These are phyloP conservation scores for Heterodera carotae DNA, from an alignment of 1,140 invertebrate genomes.

Conservation along the genomic window DNA sequence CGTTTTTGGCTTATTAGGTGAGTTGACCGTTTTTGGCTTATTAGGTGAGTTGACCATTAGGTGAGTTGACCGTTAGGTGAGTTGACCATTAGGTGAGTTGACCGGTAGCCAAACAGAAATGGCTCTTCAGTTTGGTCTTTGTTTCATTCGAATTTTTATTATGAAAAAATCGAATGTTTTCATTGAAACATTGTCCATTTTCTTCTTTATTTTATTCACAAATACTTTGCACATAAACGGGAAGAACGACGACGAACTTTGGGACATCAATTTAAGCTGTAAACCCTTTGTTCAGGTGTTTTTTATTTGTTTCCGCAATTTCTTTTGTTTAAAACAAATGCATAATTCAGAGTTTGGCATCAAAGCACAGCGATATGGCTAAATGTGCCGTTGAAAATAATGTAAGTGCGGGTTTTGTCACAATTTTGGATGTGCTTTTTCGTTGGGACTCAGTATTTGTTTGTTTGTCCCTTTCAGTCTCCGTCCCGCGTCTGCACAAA, in stretches of 20 bases:
- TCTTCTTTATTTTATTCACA: background rate
- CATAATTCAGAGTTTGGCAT: constrained; percentile 3
- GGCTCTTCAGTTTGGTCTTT: too few relatives aligned
- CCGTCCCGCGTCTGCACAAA: constrained; percentile 23
- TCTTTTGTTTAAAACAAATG: background rate
- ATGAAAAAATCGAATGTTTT: background rate
- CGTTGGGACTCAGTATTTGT: too few relatives aligned
- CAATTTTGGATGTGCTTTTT: too few relatives aligned
- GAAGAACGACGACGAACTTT: background rate
- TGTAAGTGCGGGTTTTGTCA: background rate
- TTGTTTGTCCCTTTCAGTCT: constrained; percentile 10
- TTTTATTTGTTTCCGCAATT: background rate
- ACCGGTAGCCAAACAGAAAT: too few relatives aligned
- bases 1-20: too few relatives aligned
- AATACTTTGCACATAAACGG: background rate
- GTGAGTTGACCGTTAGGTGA: too few relatives aligned
- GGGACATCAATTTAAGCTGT: constrained; percentile 10
- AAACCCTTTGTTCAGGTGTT: background rate
- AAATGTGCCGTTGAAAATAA: constrained; percentile 19
- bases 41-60: too few relatives aligned
- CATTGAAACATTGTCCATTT: too few relatives aligned
- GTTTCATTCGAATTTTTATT: background rate
- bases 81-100: too few relatives aligned
- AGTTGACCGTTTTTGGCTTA: too few relatives aligned
- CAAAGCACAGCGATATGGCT: background rate